Evolutionary conservation across 1,140 invertebrate genomes (phyloP), one percentile per base, ranked within the genome.

Genomic region (Globodera rostochiensis): DNA sequence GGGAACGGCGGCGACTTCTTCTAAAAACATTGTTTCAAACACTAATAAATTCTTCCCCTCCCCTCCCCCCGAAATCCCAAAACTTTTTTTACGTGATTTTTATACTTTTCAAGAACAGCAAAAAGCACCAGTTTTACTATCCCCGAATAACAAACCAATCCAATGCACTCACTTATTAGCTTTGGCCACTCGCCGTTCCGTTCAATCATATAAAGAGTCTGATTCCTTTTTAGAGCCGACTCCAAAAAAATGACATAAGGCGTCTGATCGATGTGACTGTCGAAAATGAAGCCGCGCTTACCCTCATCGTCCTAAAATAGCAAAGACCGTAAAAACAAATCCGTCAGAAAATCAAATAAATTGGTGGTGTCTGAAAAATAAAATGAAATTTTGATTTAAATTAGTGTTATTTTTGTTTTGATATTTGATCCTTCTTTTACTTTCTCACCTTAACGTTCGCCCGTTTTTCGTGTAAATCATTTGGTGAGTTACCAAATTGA

Each of bases 221-320:
- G 49, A 47, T 78, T 78, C n/a, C 11, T 64, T 47, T 78, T 78
- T 69, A 78, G 6, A 45, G 64, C 77, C 0, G 21, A 36, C 11
- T 78, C 77, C 77, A 78, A n/a, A 25, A 78, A 78, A 64, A 69
- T 8, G 45, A 78, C 25, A 47, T 46, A 78, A 36, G 77, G 77
- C 46, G 36, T 69, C 25, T 6, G 21, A 47, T 78, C 77, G 50
- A 78, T 78, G 49, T 57, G 45, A 6, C 19, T 21, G 11, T 19
- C 19, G n/a, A 15, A 78, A 78, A 78, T 70, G 66, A 78, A n/a
- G 49, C 77, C 77, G 21, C 36, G 60, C 8, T n/a, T 77, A 8
- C 49, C n/a, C 36, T 76, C 64, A 15, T 70, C 64, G 1, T 64
- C 49, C 77, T 78, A 36, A 64, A 77, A 66, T 64, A 7, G 1